Evolutionary conservation across 2,797 vertebrate species (phyloP), one percentile per base, ranked within the genome.

Genomic region (Benthosema pterotum): DNA sequence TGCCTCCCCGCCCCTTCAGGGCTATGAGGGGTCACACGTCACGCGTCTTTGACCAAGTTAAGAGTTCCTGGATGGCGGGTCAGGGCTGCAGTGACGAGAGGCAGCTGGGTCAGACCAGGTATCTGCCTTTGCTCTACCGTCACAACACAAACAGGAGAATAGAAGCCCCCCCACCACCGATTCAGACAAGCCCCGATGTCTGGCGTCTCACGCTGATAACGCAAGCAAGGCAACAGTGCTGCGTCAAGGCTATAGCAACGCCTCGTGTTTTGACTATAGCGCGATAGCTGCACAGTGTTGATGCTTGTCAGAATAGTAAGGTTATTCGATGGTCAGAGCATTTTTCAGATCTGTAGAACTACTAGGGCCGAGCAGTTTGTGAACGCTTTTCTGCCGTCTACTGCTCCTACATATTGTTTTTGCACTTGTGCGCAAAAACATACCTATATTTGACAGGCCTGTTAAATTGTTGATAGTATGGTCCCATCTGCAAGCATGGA

Each of bases 161-260:
- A 71, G 51, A 60, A 67, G 54, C 50, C 51, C n/a, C n/a, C n/a
- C n/a, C n/a, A n/a, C n/a, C n/a, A n/a, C n/a, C 63, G 70, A 69
- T 58, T 67, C 51, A 56, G 32, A 55, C 28, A 28, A n/a, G 32
- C 17, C 45, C 45, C 45, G 3, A 38, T 38, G 42, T 17, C 61
- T 63, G 50, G n/a, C 52, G 19, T 19, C 12, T n/a, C 51, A 13
- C 57, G 50, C 55, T 73, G 46, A 51, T 63, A 69, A 63, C 52
- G 38, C 43, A 69, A n/a, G 64, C 14, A 14, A 19, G 38, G 53
- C 50, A 14, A 11, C 22, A 54, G 49, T n/a, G n/a, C n/a, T n/a
- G n/a, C 32, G 17, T 55, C 38, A 12, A 19, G 48, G 52, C 38
- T 52, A 50, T 49, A 76, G 58, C 63, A 70, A 67, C 42, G 1